Percentiles rank a stretch among this genome's conserved stretches.
Conservation (phyloP, 2,888 invertebrate genomes). For the Alentia gelatinosa region DNA sequence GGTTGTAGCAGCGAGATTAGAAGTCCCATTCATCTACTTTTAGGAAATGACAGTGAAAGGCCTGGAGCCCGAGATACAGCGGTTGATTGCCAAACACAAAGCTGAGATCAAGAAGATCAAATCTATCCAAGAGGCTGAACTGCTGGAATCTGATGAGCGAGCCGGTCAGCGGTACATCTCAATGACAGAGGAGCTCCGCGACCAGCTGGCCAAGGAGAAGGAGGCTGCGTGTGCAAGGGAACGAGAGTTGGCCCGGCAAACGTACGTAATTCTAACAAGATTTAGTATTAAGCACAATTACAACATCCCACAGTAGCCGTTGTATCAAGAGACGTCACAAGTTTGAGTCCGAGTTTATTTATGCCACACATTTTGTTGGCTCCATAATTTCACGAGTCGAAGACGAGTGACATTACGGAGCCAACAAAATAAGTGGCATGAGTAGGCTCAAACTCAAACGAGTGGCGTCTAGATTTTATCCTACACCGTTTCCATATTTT, state of each 20-base stretch:
- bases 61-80: constrained; percentile 80
- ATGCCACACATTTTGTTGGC: too few relatives aligned
- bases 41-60: constrained; percentile 81
- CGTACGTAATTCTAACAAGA: constrained; percentile 67
- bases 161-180: constrained; percentile 78
- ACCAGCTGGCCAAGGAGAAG: constrained; percentile 80
- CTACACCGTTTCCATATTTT: too few relatives aligned
- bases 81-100: constrained; percentile 81
- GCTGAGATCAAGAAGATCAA: constrained; percentile 79
- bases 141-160: constrained; percentile 79
- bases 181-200: constrained; percentile 80
- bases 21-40: not conserved
- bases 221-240: constrained; percentile 79
- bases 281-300: too few relatives aligned
- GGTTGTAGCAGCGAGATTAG: not conserved
- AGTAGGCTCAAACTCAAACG: too few relatives aligned
- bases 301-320: too few relatives aligned
- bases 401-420: too few relatives aligned
- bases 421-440: too few relatives aligned
- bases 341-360: too few relatives aligned
- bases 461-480: too few relatives aligned
- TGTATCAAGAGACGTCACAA: too few relatives aligned
- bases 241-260: constrained; percentile 78
- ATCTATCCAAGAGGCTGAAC: constrained; percentile 79
- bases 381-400: too few relatives aligned